Conservation (phyloP, 1,140 invertebrate genomes). For the Leptestheria dahalacensis region DNA sequence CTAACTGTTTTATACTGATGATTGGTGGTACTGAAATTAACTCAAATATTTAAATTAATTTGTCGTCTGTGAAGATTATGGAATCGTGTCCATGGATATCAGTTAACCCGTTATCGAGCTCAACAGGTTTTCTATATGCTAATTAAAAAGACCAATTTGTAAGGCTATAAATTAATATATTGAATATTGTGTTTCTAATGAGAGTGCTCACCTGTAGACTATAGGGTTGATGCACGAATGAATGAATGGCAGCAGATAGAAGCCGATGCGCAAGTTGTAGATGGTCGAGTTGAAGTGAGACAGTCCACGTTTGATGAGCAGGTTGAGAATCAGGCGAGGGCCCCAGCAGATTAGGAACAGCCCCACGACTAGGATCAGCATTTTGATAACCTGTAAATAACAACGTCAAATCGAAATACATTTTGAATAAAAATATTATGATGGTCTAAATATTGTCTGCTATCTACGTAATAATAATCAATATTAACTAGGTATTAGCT, state of each 20-base stretch:
- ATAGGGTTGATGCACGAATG: conserved; percentile 32
- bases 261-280: conserved; percentile 21
- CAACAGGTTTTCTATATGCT: background rate
- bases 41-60: too few species aligned
- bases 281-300: conserved; percentile 17
- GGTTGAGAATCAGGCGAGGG: conserved; percentile 30
- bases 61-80: too few species aligned
- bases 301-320: conserved; percentile 25
- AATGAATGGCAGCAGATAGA: conserved; percentile 22
- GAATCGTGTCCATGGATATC: too few species aligned
- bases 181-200: background rate
- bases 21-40: too few species aligned
- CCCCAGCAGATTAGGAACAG: conserved; percentile 37
- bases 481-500: too few species aligned
- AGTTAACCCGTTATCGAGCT: too few species aligned
- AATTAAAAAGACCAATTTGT: background rate
- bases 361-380: conserved; percentile 34
- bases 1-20: too few species aligned
- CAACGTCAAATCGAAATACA: too few species aligned
- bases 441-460: too few species aligned
- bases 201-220: conserved; percentile 25
- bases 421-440: too few species aligned
- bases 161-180: background rate
- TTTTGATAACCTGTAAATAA: conserved; percentile 34
- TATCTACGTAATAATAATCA: too few species aligned